Conservation (phyloP, 2,113 vertebrate species). For the Pseudonaja textilis region DNA sequence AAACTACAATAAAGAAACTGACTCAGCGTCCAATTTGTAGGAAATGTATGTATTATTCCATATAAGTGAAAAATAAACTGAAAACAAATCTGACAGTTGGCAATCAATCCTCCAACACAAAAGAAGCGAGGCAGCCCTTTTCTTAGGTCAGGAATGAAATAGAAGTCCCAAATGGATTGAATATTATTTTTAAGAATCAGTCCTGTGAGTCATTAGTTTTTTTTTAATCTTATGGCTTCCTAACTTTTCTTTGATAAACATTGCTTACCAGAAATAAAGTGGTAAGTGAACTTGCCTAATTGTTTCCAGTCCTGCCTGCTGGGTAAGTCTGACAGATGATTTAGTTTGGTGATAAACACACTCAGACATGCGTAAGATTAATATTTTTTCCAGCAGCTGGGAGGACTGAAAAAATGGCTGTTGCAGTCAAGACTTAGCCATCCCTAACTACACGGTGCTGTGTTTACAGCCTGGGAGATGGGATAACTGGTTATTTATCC, state of each 20-base stretch:
- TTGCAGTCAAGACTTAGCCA: background rate
- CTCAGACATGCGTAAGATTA: background rate
- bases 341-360: background rate
- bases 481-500: no score
- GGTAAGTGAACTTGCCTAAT: background rate
- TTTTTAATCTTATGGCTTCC: background rate
- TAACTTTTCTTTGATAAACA: background rate
- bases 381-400: background rate
- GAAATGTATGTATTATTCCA: background rate
- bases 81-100: background rate
- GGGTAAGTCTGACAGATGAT: background rate
- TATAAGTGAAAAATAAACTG: background rate
- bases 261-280: background rate
- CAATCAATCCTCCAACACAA: background rate
- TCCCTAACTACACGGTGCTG: background rate
- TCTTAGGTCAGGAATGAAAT: background rate
- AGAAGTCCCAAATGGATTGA: background rate
- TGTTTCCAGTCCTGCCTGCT: background rate
- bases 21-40: background rate
- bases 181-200: background rate
- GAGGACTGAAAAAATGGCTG: background rate
- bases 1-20: background rate
- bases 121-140: background rate
- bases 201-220: background rate
- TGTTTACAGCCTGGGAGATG: background rate